phyloP scores from a whole-genome alignment of 2,888 invertebrate genomes.

The Netelia fuscicornis region DNA sequence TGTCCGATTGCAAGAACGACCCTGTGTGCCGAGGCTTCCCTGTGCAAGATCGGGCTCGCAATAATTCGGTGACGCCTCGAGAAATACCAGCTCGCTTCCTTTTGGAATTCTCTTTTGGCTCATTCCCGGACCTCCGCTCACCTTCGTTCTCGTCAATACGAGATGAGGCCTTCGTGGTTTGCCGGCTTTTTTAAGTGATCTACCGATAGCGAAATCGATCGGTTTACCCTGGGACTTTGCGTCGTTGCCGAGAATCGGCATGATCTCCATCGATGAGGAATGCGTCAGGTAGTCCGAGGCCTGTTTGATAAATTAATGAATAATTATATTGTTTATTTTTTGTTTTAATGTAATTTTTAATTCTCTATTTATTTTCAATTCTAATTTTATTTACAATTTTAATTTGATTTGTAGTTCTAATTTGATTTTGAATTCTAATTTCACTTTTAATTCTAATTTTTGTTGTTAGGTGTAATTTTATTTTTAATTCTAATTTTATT shows the following conservation, averaged over 20 bases:
- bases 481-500: no score
- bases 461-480: no score
- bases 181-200: slow-evolving; percentile 75
- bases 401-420: no score
- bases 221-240: slow-evolving; percentile 82
- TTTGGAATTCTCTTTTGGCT: slow-evolving; percentile 87
- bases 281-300: slow-evolving; percentile 77
- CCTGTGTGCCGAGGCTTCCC: slow-evolving; percentile 93
- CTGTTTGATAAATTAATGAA: slow-evolving; percentile 65
- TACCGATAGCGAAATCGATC: slow-evolving; percentile 77
- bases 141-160: slow-evolving; percentile 87
- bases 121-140: slow-evolving; percentile 82
- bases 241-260: slow-evolving; percentile 84
- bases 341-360: not conserved
- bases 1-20: slow-evolving; percentile 92
- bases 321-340: not conserved
- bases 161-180: slow-evolving; percentile 85
- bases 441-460: no score
- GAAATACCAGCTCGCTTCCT: slow-evolving; percentile 93
- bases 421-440: no score
- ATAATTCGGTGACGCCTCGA: slow-evolving; percentile 95
- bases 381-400: no score
- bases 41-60: slow-evolving; percentile 91
- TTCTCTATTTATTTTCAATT: not conserved
- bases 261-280: slow-evolving; percentile 78